A percentile compares a stretch with the other conserved stretches of the same genome.
Evolutionary conservation across 1,140 invertebrate genomes (phyloP).

Genomic region (Heliconius hermathena): DNA sequence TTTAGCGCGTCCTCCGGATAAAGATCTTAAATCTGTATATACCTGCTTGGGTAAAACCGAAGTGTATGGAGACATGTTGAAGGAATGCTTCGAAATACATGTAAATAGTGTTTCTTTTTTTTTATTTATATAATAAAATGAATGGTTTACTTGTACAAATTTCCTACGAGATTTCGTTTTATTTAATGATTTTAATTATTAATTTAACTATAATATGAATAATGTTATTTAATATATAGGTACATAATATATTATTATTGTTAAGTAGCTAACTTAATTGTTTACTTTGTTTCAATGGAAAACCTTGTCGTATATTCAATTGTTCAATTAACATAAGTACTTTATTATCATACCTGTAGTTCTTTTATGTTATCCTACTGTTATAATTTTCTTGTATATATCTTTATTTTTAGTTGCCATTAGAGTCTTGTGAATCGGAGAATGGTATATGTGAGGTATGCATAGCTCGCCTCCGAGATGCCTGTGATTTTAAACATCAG

Average conservation of each 20-base stretch:
- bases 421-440: conserved; percentile 32
- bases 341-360: not conserved
- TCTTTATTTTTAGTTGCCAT: conserved; percentile 48
- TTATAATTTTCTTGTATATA: not conserved
- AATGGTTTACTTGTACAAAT: not conserved
- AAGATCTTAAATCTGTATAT: conserved; percentile 55
- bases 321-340: not conserved
- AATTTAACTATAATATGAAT: not conserved
- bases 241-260: not conserved
- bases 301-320: not conserved
- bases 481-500: conserved; percentile 75
- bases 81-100: conserved; percentile 70
- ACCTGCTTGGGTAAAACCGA: conserved; percentile 54
- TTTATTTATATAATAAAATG: not conserved
- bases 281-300: not conserved
- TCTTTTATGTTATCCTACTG: not conserved
- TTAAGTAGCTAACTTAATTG: not conserved
- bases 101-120: conserved; percentile 45
- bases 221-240: not conserved
- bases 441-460: conserved; percentile 72
- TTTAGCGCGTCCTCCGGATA: conserved; percentile 58
- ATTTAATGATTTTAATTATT: not conserved
- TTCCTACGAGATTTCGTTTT: not conserved
- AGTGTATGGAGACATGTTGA: conserved; percentile 67
- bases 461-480: conserved; percentile 70